Evolutionary conservation across 37 sponge, comb jelly and placozoan species (phyloP).

Genomic region (Agelas oroides): DNA sequence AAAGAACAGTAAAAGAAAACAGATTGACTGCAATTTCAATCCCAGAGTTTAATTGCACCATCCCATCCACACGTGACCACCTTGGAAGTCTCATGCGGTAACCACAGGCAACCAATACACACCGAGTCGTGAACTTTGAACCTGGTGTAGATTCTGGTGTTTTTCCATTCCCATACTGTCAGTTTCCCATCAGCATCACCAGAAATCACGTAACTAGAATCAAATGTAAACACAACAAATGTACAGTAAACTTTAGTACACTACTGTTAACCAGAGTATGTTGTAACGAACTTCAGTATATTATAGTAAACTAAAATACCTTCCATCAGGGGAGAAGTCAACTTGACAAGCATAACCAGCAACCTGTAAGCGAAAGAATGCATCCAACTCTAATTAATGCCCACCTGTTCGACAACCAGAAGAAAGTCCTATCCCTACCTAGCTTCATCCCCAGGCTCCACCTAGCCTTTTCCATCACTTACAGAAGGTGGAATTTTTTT

Average conservation of each 20-base stretch:
- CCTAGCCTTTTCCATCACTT: neutral
- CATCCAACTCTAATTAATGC: too few species aligned
- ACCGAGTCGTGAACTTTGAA: conserved; percentile 96
- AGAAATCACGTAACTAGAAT: conserved; percentile 75
- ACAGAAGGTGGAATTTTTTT: too few species aligned
- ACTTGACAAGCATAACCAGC: conserved; percentile 98
- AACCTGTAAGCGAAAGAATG: conserved; percentile 55
- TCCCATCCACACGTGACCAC: conserved; percentile 98
- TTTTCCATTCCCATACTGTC: conserved; percentile 98
- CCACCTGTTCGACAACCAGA: too few species aligned
- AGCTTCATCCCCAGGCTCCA: too few species aligned
- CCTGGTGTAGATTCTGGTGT: conserved; percentile 83
- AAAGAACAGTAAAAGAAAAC: neutral
- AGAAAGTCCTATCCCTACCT: too few species aligned
- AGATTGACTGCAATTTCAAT: conserved; percentile 49
- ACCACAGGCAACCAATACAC: conserved; percentile 95
- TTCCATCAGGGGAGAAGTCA: conserved; percentile 98
- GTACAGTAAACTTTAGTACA: neutral
- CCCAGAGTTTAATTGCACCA: conserved; percentile 96
- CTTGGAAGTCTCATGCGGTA: conserved; percentile 98
- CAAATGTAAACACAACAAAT: neutral
- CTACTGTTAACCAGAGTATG: neutral
- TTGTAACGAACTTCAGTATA: neutral
- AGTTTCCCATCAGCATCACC: conserved; percentile 96
- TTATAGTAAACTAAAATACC: conserved; percentile 22